These are phyloP conservation scores for Pseudachorutes palmiensis DNA, from an alignment of 1,140 invertebrate species.

Conservation along the genomic window DNA sequence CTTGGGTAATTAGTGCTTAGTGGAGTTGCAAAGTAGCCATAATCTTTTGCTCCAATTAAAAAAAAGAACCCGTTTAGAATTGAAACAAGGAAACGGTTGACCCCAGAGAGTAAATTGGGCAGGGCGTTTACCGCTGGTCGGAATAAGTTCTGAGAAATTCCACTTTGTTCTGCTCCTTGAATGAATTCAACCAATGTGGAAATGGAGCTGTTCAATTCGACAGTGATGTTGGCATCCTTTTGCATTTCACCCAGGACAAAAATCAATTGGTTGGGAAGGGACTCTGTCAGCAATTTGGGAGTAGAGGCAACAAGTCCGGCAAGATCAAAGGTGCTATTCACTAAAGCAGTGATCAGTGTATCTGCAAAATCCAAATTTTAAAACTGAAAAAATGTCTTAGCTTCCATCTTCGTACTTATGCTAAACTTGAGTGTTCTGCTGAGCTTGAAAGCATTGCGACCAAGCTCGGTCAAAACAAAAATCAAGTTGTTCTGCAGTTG, in stretches of 20 bases:
- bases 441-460: background rate
- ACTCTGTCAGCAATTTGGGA: slow-evolving; percentile 7
- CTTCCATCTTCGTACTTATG: slow-evolving; percentile 2
- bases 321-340: slow-evolving; percentile 16
- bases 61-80: background rate
- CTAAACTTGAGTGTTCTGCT: slow-evolving; percentile 11
- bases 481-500: slow-evolving; percentile 13
- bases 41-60: background rate
- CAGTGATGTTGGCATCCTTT: slow-evolving; percentile 11
- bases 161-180: slow-evolving; percentile 15
- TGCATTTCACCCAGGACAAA: slow-evolving; percentile 14
- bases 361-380: background rate
- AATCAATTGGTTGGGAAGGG: slow-evolving; percentile 18
- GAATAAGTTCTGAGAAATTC: slow-evolving; percentile 14
- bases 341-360: background rate
- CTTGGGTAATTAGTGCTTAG: background rate
- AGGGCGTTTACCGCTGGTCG: slow-evolving; percentile 7
- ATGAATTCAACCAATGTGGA: slow-evolving; percentile 13
- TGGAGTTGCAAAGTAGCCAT: background rate
- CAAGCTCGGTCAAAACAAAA: background rate
- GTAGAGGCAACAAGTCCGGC: slow-evolving; percentile 14
- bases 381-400: background rate
- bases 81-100: slow-evolving; percentile 14
- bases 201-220: slow-evolving; percentile 15
- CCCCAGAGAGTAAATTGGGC: slow-evolving; percentile 17